Conservation (phyloP, 2,888 invertebrate genomes). For the Agrochola macilenta region DNA sequence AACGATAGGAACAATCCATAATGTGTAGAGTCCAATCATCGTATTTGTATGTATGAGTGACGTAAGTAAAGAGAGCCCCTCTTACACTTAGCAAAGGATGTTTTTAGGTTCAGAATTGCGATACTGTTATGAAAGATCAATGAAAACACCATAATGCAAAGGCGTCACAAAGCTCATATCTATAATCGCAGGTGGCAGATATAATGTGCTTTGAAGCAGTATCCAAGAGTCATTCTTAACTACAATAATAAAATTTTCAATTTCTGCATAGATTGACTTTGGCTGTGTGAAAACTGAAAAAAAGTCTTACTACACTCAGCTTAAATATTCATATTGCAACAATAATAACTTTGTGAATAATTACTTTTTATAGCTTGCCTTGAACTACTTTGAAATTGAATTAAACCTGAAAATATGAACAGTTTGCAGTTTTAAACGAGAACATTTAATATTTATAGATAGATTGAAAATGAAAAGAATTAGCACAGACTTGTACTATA, state of each 20-base stretch:
- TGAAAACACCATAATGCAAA: background rate
- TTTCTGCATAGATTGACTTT: background rate
- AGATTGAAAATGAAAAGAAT: background rate
- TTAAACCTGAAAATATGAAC: constrained; percentile 37
- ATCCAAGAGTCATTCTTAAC: background rate
- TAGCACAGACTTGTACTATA: constrained; percentile 9
- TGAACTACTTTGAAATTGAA: constrained; percentile 44
- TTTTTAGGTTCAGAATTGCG: constrained; percentile 4
- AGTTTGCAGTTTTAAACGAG: constrained; percentile 26
- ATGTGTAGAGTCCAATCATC: background rate
- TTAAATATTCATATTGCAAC: constrained; percentile 38
- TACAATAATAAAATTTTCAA: background rate
- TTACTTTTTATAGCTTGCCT: constrained; percentile 41
- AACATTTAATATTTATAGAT: background rate
- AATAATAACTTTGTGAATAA: constrained; percentile 43
- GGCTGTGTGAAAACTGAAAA: background rate
- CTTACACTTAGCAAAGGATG: constrained; percentile 4
- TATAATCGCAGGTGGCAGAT: background rate
- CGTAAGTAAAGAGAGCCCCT: background rate
- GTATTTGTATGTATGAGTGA: background rate
- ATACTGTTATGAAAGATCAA: constrained; percentile 2
- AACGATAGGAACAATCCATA: background rate
- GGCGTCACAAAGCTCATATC: background rate
- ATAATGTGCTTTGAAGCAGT: background rate
- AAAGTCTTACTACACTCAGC: constrained; percentile 10